phyloP scores from a whole-genome alignment of 1,140 invertebrate genomes.

The Kradibia gibbosae region DNA sequence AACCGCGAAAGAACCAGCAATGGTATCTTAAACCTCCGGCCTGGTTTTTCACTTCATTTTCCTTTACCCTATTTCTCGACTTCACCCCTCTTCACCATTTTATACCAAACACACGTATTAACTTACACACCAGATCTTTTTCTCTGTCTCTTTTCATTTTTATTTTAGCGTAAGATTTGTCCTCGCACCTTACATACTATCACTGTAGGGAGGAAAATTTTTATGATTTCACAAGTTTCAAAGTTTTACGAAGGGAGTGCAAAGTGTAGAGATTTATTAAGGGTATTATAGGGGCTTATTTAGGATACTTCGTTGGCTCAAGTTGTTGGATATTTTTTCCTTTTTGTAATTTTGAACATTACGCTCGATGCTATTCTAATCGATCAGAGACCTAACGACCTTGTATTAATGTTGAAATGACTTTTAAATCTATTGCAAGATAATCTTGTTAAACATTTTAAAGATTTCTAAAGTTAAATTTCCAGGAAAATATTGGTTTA shows the following conservation, averaged over 20 bases:
- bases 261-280: conserved; percentile 9
- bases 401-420: neutral
- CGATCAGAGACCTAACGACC: neutral
- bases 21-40: neutral
- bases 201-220: neutral
- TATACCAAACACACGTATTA: neutral
- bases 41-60: no score
- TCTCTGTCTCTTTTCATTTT: neutral
- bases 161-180: neutral
- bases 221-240: conserved; percentile 14
- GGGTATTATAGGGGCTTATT: neutral
- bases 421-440: neutral
- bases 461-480: neutral
- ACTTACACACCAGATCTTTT: neutral
- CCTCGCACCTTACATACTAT: neutral
- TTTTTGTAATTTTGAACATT: neutral
- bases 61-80: no score
- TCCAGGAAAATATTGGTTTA: no score
- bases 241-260: neutral
- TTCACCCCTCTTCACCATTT: no score
- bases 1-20: conserved; percentile 7
- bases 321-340: neutral
- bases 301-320: neutral
- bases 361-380: neutral
- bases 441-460: neutral